Percentiles rank a stretch among this genome's conserved stretches.
Conservation (phyloP, 1,140 invertebrate genomes). For the Scaptodrosophila lebanonensis region DNA sequence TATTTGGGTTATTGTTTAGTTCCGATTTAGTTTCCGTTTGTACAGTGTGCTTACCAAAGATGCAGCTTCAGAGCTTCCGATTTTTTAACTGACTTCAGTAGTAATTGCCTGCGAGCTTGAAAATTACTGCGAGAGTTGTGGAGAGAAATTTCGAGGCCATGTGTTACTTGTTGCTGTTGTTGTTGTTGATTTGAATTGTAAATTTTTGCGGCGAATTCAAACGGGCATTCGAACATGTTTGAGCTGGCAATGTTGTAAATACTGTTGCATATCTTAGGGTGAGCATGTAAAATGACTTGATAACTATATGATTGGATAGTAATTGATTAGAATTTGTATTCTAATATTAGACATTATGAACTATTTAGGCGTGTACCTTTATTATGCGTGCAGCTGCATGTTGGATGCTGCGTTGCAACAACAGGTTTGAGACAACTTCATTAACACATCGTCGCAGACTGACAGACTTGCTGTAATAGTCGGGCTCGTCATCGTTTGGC, state of each 20-base stretch:
- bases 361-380: not conserved
- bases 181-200: slow-evolving; percentile 3
- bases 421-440: slow-evolving; percentile 16
- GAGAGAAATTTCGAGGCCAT: slow-evolving; percentile 21
- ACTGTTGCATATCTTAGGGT: not conserved
- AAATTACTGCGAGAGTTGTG: slow-evolving; percentile 30
- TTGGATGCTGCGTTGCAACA: not conserved
- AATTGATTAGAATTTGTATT: not conserved
- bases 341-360: not conserved
- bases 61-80: slow-evolving; percentile 31
- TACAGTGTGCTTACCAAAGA: slow-evolving; percentile 16
- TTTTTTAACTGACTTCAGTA: too few relatives aligned
- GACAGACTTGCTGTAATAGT: slow-evolving; percentile 26
- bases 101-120: slow-evolving; percentile 12
- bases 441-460: slow-evolving; percentile 24
- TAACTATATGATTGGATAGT: too few relatives aligned
- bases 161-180: slow-evolving; percentile 62
- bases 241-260: slow-evolving; percentile 10
- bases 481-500: slow-evolving; percentile 31
- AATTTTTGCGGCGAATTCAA: slow-evolving; percentile 54
- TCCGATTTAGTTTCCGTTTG: too few relatives aligned
- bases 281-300: not conserved
- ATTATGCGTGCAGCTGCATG: not conserved
- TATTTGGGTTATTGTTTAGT: too few relatives aligned
- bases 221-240: slow-evolving; percentile 58